Evolutionary conservation across 2,113 vertebrate genomes (phyloP).

Genomic region (Vidua macroura): DNA sequence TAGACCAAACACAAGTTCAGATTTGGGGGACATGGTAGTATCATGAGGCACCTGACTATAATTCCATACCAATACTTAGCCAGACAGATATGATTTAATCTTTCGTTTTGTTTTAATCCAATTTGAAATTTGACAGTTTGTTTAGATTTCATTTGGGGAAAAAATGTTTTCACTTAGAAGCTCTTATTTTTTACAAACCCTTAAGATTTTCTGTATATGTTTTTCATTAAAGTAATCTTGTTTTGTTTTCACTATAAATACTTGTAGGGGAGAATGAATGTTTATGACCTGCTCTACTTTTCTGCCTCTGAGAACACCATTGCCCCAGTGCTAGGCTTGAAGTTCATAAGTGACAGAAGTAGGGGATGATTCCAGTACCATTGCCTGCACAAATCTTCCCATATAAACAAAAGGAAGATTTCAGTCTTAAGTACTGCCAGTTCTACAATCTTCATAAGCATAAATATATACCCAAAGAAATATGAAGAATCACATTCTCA

Average conservation of each 20-base stretch:
- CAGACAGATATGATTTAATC: neutral
- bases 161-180: neutral
- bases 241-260: constrained; percentile 46
- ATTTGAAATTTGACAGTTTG: constrained; percentile 26
- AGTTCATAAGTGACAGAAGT: neutral
- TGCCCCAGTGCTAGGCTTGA: neutral
- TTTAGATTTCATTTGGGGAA: constrained; percentile 7
- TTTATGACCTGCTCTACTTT: constrained; percentile 32
- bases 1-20: neutral
- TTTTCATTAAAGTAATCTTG: constrained; percentile 49
- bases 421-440: constrained; percentile 16
- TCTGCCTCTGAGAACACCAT: neutral
- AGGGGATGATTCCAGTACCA: neutral
- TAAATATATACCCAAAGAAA: constrained; percentile 32
- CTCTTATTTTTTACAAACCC: neutral
- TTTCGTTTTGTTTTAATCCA: constrained; percentile 21
- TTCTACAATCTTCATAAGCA: constrained; percentile 40
- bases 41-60: neutral
- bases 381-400: neutral
- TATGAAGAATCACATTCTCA: neutral
- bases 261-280: neutral
- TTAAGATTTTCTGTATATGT: neutral
- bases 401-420: constrained; percentile 15
- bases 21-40: neutral
- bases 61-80: neutral